These are phyloP conservation scores for Bergia puertoricense DNA, from an alignment of 92 coral and sea anemone species.

Conservation along the genomic window DNA sequence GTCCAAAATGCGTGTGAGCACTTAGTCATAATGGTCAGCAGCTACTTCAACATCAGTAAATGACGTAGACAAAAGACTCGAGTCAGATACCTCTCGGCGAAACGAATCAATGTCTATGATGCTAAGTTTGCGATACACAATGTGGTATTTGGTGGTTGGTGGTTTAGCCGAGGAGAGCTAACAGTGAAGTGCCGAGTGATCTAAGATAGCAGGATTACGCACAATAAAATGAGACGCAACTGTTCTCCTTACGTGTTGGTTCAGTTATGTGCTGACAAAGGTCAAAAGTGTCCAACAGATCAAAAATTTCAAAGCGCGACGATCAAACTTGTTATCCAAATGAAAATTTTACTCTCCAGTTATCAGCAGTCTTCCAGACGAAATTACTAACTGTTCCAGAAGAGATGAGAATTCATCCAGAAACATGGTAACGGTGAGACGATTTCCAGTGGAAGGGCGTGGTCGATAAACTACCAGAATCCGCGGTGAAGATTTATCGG, in stretches of 20 bases:
- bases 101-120: neutral
- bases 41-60: neutral
- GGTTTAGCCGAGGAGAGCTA: slow-evolving; percentile 5
- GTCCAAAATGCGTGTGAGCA: neutral
- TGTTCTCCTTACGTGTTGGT: neutral
- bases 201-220: slow-evolving; percentile 4
- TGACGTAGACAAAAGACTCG: neutral
- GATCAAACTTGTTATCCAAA: neutral
- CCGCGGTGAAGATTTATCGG: slow-evolving; percentile 5
- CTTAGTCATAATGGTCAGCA: neutral
- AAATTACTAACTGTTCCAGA: neutral
- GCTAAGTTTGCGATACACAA: neutral
- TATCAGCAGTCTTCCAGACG: neutral
- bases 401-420: slow-evolving; percentile 10
- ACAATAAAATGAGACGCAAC: neutral
- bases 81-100: slow-evolving; percentile 14
- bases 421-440: neutral
- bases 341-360: slow-evolving; percentile 22
- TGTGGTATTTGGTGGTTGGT: neutral
- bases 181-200: slow-evolving; percentile 10
- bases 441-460: slow-evolving; percentile 7
- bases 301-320: neutral
- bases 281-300: slow-evolving; percentile 12
- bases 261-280: slow-evolving; percentile 7
- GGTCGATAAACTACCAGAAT: slow-evolving; percentile 27